phyloP scores from a whole-genome alignment of 2,113 vertebrate species.

The Acanthisitta chloris region DNA sequence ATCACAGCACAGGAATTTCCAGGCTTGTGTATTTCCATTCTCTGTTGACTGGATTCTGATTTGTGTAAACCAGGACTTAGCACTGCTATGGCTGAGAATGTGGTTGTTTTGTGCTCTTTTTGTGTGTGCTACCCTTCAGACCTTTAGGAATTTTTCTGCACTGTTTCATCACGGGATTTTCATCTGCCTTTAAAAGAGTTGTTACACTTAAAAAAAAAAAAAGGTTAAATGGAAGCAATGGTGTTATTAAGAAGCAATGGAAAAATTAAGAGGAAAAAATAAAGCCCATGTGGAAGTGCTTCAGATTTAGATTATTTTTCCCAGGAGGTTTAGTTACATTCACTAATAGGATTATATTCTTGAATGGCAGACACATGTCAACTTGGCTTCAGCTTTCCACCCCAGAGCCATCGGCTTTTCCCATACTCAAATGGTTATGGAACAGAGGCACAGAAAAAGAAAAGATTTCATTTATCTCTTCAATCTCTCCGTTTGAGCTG shows the following conservation, averaged over 20 bases:
- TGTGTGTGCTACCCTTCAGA: neutral
- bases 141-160: neutral
- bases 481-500: neutral
- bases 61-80: neutral
- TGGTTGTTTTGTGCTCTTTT: neutral
- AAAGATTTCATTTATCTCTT: neutral
- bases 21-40: neutral
- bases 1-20: neutral
- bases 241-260: neutral
- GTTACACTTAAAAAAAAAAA: neutral
- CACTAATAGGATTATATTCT: constrained; percentile 3
- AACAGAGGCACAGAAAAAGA: neutral
- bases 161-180: neutral
- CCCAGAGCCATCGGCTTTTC: neutral
- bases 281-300: neutral
- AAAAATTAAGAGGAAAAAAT: neutral
- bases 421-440: neutral
- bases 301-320: neutral
- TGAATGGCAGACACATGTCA: constrained; percentile 1
- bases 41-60: neutral
- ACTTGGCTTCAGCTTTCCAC: neutral
- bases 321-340: constrained; percentile 4
- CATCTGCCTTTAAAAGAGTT: neutral
- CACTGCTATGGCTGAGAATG: neutral
- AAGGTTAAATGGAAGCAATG: neutral